Evolutionary conservation across 2,797 vertebrate genomes (phyloP).

Genomic region (Coregonus ussuriensis): DNA sequence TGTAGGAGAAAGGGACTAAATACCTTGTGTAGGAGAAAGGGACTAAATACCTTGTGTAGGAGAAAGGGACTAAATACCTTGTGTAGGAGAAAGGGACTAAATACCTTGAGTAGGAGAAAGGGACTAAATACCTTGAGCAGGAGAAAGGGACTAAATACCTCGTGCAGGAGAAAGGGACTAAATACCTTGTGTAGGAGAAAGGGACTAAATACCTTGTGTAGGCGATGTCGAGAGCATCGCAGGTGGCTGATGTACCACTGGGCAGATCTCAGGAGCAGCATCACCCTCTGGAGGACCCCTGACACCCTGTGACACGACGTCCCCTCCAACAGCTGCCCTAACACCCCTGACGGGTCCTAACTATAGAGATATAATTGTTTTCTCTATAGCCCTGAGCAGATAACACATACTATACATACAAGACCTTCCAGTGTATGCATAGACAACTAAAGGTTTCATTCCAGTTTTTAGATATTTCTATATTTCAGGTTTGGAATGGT

Average conservation of each 20-base stretch:
- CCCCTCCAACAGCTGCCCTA: constrained; percentile 76
- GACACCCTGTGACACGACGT: constrained; percentile 84
- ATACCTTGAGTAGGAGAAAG: not conserved
- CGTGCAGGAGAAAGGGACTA: not conserved
- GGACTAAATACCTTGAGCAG: no score
- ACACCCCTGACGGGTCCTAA: constrained; percentile 79
- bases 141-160: not conserved
- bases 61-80: no score
- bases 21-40: not conserved
- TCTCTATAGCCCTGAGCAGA: no score
- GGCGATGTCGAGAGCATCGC: constrained; percentile 73
- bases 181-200: no score
- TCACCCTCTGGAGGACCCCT: constrained; percentile 81
- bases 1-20: not conserved
- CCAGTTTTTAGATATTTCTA: no score
- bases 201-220: no score
- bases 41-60: no score
- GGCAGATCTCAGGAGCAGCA: constrained; percentile 86
- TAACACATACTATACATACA: no score
- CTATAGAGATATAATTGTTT: not conserved
- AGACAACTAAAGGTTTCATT: no score
- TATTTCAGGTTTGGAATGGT: no score
- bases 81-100: not conserved
- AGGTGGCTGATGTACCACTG: constrained; percentile 89
- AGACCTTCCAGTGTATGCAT: no score